Conservation (phyloP, 2,113 vertebrate genomes). For the Crocuta crocuta region DNA sequence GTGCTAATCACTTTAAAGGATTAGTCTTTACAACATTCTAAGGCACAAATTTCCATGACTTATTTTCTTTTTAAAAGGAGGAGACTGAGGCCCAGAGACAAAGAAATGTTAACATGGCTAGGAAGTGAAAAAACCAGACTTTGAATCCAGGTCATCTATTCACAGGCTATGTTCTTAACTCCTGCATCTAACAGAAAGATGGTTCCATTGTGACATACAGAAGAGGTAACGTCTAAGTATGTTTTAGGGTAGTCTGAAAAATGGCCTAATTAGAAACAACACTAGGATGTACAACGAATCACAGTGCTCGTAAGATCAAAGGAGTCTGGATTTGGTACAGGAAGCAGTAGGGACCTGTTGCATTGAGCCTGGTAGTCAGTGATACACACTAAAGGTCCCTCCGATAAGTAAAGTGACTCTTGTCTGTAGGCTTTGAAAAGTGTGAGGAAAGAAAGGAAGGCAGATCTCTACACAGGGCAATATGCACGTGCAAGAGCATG, state of each 20-base stretch:
- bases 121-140: neutral
- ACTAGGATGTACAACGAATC: neutral
- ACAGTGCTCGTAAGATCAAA: neutral
- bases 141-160: neutral
- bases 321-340: neutral
- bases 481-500: neutral
- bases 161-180: neutral
- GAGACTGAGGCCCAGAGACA: neutral
- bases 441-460: neutral
- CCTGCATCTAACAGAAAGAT: neutral
- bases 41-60: neutral
- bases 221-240: neutral
- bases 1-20: neutral
- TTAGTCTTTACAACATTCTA: neutral
- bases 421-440: neutral
- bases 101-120: neutral
- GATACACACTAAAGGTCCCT: neutral
- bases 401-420: neutral
- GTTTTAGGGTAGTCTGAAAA: neutral
- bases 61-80: neutral
- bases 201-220: neutral
- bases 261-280: neutral
- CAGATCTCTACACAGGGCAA: neutral
- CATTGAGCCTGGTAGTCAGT: neutral
- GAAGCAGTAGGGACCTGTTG: neutral